Percentiles rank a stretch among this genome's conserved stretches.
phyloP scores from a whole-genome alignment of 2,888 invertebrate genomes.

The Neoaliturus tenellus region DNA sequence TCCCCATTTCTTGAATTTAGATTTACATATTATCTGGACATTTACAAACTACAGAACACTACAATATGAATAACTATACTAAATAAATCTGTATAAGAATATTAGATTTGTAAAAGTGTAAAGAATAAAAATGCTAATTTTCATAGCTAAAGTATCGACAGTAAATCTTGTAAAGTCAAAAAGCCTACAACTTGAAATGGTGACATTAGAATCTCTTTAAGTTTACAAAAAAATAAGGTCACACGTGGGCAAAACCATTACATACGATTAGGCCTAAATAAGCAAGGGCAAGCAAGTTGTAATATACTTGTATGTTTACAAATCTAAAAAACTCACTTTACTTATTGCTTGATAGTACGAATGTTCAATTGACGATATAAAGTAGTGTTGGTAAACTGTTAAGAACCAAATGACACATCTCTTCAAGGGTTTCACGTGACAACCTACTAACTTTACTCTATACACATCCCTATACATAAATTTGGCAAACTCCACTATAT shows the following conservation, averaged over 20 bases:
- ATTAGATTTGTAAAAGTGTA: slow-evolving; percentile 16
- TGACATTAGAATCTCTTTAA: not conserved
- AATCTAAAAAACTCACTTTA: not conserved
- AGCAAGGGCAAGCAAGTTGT: not conserved
- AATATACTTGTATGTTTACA: not conserved
- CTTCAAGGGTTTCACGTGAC: slow-evolving; percentile 16
- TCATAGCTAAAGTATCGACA: slow-evolving; percentile 9
- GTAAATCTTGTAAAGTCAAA: slow-evolving; percentile 11
- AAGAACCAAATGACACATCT: slow-evolving; percentile 39
- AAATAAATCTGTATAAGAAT: slow-evolving; percentile 22
- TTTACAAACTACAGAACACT: slow-evolving; percentile 13
- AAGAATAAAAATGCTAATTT: slow-evolving; percentile 20
- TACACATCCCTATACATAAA: slow-evolving; percentile 4
- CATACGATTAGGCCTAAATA: slow-evolving; percentile 11
- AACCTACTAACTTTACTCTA: slow-evolving; percentile 10
- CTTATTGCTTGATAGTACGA: slow-evolving; percentile 31
- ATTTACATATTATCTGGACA: not conserved
- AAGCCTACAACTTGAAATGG: not conserved
- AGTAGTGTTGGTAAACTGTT: not conserved
- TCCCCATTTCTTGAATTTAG: too few relatives aligned
- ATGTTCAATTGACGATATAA: slow-evolving; percentile 30
- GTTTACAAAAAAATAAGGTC: not conserved
- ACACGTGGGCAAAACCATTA: not conserved
- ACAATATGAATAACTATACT: slow-evolving; percentile 14
- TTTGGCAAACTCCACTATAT: not conserved